Percentiles rank a stretch among this genome's conserved stretches.
Conservation (phyloP, 2,888 invertebrate species). For the Drosophila atripex region DNA sequence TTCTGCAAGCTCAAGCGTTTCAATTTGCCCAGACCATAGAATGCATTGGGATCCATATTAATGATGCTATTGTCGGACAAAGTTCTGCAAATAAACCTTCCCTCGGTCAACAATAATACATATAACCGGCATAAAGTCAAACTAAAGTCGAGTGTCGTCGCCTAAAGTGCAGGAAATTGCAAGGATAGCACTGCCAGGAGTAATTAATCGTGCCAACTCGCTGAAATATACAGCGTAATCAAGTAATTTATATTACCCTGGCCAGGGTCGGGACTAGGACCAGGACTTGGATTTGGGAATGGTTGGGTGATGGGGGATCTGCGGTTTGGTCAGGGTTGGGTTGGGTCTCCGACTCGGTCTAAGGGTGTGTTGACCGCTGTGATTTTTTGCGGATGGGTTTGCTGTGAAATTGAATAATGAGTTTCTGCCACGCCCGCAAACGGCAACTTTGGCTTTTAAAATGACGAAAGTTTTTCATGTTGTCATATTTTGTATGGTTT, state of each 20-base stretch:
- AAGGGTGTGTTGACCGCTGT: constrained; percentile 55
- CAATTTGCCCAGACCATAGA: constrained; percentile 84
- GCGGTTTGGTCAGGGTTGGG: constrained; percentile 21
- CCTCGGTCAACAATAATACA: constrained; percentile 65
- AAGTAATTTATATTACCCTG: constrained; percentile 69
- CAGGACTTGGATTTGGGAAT: neutral
- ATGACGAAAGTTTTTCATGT: constrained; percentile 60
- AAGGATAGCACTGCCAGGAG: constrained; percentile 63
- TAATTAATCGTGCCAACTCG: constrained; percentile 71
- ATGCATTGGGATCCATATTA: constrained; percentile 88
- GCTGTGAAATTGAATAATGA: constrained; percentile 79
- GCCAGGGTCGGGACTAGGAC: constrained; percentile 22
- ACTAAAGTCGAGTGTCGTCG: constrained; percentile 51
- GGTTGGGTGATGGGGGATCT: constrained; percentile 6
- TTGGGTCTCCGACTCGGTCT: constrained; percentile 19
- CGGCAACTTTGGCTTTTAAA: constrained; percentile 53
- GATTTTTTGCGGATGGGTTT: constrained; percentile 50
- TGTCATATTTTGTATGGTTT: constrained; percentile 49
- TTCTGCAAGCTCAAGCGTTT: constrained; percentile 84
- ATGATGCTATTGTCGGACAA: constrained; percentile 91
- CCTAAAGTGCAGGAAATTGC: constrained; percentile 71
- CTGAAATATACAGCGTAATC: constrained; percentile 66
- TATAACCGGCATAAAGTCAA: constrained; percentile 30
- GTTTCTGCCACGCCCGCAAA: constrained; percentile 60
- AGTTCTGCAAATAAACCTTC: constrained; percentile 83